These are phyloP conservation scores for Alligator sinensis DNA, from an alignment of 2,113 vertebrate species.

Conservation along the genomic window DNA sequence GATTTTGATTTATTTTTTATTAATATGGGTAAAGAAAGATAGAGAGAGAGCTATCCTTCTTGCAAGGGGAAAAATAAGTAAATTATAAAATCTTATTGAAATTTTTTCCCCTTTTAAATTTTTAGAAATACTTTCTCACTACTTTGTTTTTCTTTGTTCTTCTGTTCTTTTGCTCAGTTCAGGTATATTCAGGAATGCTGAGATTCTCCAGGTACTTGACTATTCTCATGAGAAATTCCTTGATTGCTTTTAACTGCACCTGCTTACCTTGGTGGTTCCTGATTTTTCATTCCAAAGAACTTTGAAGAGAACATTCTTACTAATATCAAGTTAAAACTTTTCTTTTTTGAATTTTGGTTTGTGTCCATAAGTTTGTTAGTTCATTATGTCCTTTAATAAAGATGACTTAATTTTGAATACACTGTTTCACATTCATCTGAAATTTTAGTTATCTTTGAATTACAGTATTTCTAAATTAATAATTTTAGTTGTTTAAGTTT, in stretches of 20 bases:
- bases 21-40: not conserved
- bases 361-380: not conserved
- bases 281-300: not conserved
- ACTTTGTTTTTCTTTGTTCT: not conserved
- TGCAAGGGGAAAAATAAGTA: not conserved
- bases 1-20: not conserved
- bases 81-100: not conserved
- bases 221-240: not conserved
- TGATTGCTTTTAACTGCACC: not conserved
- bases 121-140: not conserved
- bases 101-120: not conserved
- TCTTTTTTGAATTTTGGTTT: not conserved
- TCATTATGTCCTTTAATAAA: not conserved
- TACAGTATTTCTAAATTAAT: not conserved
- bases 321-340: not conserved
- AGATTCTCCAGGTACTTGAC: not conserved
- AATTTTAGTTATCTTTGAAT: not conserved
- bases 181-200: not conserved
- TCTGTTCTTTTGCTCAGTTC: not conserved
- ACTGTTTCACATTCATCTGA: not conserved
- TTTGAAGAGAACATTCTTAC: not conserved
- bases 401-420: not conserved
- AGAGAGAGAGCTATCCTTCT: not conserved
- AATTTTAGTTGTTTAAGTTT: not conserved
- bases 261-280: not conserved